A percentile compares a stretch with the other conserved stretches of the same genome.
Conservation (phyloP, 2,888 invertebrate species). For the Steinernema carpocapsae region DNA sequence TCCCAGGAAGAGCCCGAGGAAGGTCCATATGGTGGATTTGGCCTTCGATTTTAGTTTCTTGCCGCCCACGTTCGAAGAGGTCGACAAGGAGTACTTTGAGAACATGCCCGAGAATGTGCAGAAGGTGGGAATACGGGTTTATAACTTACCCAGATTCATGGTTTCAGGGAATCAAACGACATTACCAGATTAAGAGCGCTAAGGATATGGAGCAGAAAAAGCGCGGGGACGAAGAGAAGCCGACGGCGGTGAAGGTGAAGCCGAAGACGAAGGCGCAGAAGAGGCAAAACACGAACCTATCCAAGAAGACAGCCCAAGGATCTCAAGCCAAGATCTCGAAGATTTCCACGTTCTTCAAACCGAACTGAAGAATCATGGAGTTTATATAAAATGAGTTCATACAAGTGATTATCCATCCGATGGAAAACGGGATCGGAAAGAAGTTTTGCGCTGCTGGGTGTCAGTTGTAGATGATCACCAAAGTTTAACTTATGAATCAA, state of each 20-base stretch:
- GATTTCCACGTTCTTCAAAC: constrained; percentile 28
- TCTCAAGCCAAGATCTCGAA: constrained; percentile 4
- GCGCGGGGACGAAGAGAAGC: background rate
- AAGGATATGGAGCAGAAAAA: constrained; percentile 1
- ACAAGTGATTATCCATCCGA: no score
- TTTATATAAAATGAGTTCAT: no score
- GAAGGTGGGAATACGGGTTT: constrained; percentile 8
- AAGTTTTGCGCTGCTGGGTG: no score
- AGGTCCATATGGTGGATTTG: background rate
- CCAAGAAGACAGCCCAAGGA: background rate
- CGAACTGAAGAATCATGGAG: background rate
- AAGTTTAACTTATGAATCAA: no score
- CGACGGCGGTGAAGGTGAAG: background rate
- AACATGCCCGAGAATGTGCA: constrained; percentile 19
- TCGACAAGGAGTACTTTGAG: constrained; percentile 8
- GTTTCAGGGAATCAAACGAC: constrained; percentile 4
- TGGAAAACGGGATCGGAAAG: no score
- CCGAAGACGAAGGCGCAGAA: background rate
- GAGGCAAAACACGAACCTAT: no score
- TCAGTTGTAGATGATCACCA: no score
- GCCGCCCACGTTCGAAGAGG: constrained; percentile 15
- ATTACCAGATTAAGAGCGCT: background rate
- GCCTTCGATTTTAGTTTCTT: constrained; percentile 5
- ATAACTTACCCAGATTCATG: no score
- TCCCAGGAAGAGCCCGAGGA: background rate